Evolutionary conservation across 2,888 invertebrate genomes (phyloP).

Genomic region (Agrotis segetum): DNA sequence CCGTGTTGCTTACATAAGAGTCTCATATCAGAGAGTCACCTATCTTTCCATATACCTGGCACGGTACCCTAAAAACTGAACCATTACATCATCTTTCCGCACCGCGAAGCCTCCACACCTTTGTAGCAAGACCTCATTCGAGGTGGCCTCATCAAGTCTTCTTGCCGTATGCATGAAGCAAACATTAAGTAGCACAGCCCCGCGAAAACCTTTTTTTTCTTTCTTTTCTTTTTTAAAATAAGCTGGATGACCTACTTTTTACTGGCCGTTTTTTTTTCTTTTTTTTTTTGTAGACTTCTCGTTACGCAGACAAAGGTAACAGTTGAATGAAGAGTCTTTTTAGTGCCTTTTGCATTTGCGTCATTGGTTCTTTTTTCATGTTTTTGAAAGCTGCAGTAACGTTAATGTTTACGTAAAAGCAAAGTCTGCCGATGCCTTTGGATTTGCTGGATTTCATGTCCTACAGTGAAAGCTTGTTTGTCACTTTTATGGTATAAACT

Average conservation of each 20-base stretch:
- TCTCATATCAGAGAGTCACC: conserved; percentile 3
- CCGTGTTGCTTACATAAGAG: conserved; percentile 30
- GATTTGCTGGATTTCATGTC: no score
- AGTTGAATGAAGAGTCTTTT: conserved; percentile 16
- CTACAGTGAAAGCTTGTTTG: no score
- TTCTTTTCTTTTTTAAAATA: conserved; percentile 48
- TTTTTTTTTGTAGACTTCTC: conserved; percentile 55
- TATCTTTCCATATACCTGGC: conserved; percentile 22
- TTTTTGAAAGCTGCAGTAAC: background rate
- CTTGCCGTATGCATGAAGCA: conserved; percentile 61
- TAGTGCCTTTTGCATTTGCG: conserved; percentile 11
- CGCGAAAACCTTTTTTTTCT: conserved; percentile 24
- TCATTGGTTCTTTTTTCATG: conserved; percentile 18
- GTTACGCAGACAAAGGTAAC: conserved; percentile 50
- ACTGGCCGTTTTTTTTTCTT: conserved; percentile 25
- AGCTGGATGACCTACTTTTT: conserved; percentile 63
- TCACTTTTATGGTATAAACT: no score
- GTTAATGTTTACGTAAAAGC: no score
- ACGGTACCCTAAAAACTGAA: conserved; percentile 26
- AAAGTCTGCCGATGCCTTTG: no score
- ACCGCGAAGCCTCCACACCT: conserved; percentile 39
- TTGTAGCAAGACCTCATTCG: conserved; percentile 70
- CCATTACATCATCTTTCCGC: conserved; percentile 53
- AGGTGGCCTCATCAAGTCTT: conserved; percentile 68
- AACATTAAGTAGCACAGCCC: conserved; percentile 63